These are phyloP conservation scores for Apotomis capreana DNA, from an alignment of 2,888 invertebrate genomes.

Conservation along the genomic window DNA sequence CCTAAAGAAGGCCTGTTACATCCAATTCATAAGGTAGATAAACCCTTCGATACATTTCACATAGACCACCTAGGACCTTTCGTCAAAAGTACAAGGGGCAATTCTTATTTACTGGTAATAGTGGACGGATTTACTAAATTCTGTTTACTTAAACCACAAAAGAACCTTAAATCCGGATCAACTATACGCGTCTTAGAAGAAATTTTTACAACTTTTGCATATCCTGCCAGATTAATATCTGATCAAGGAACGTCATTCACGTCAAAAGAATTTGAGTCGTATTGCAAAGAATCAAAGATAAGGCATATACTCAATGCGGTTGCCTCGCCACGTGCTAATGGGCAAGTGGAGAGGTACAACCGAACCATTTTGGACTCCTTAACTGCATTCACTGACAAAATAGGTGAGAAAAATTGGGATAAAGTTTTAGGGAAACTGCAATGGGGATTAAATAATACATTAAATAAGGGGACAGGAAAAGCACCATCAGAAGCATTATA, in stretches of 20 bases:
- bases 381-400: neutral
- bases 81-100: conserved; percentile 31
- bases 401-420: conserved; percentile 5
- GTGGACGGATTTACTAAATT: conserved; percentile 17
- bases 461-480: conserved; percentile 21
- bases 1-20: conserved; percentile 26
- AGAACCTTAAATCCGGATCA: conserved; percentile 8
- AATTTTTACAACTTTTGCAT: conserved; percentile 13
- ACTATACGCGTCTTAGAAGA: conserved; percentile 20
- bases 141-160: conserved; percentile 6
- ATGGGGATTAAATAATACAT: conserved; percentile 28
- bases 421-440: conserved; percentile 5
- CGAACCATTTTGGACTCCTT: conserved; percentile 4
- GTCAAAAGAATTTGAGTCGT: conserved; percentile 18
- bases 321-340: conserved; percentile 12
- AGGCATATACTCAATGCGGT: conserved; percentile 11
- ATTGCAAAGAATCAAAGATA: neutral
- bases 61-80: conserved; percentile 36
- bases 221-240: conserved; percentile 20
- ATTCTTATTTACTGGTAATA: conserved; percentile 15
- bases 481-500: conserved; percentile 22
- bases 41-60: conserved; percentile 42
- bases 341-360: conserved; percentile 13
- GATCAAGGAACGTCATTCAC: conserved; percentile 25
- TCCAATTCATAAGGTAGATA: conserved; percentile 27